A percentile compares a stretch with the other conserved stretches of the same genome.
Evolutionary conservation across 2,797 vertebrate species (phyloP).

Genomic region (Chloroceryle amazona): DNA sequence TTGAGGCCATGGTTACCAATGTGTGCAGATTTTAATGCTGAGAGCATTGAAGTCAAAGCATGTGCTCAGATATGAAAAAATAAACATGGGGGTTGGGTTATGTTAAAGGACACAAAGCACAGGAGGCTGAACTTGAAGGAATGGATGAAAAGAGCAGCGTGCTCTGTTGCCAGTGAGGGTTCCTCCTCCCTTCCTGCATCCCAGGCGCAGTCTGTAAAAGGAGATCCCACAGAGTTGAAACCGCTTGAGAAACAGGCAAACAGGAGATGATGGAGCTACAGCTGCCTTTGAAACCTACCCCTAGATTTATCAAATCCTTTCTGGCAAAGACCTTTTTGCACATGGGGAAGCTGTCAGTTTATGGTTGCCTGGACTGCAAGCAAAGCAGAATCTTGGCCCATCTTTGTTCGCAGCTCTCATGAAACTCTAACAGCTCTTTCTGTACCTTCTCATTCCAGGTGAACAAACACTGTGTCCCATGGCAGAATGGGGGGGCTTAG

Average conservation of each 20-base stretch:
- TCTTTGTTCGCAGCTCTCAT: not conserved
- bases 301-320: not conserved
- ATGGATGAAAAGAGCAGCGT: fast-evolving
- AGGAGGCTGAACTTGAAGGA: not conserved
- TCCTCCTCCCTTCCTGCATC: not conserved
- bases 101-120: not conserved
- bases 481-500: not conserved
- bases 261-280: not conserved
- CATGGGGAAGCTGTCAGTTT: not conserved
- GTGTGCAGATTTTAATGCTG: not conserved
- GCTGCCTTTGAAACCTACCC: not conserved
- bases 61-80: not conserved
- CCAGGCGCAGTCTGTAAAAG: not conserved
- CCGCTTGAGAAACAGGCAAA: not conserved
- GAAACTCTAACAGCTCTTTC: not conserved
- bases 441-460: not conserved
- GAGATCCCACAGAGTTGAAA: not conserved
- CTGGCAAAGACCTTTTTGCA: not conserved
- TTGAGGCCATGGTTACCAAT: not conserved
- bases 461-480: not conserved
- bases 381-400: fast-evolving
- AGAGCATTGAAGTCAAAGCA: not conserved
- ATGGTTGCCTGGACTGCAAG: too few relatives aligned
- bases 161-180: fast-evolving
- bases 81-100: fast-evolving